These are phyloP conservation scores for Coregonus clupeaformis DNA, from an alignment of 2,113 vertebrate genomes.

Conservation along the genomic window DNA sequence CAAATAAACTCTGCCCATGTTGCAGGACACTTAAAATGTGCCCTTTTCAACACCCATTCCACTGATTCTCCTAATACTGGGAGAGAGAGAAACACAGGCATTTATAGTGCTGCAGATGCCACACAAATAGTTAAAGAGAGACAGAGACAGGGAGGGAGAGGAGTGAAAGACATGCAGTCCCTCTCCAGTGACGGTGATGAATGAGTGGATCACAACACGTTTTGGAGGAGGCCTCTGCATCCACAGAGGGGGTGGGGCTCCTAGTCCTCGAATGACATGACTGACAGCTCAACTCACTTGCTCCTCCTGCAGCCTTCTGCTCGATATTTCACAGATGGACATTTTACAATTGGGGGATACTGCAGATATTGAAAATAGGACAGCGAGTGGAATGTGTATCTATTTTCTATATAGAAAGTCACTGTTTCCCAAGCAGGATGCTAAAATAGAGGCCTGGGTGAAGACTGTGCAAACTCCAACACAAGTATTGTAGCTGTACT, in stretches of 20 bases:
- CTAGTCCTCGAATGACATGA: slow-evolving; percentile 61
- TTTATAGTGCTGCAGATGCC: slow-evolving; percentile 47
- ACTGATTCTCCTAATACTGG: slow-evolving; percentile 34
- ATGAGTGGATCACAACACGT: slow-evolving; percentile 67
- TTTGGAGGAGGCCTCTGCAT: slow-evolving; percentile 51
- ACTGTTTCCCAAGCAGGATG: not conserved
- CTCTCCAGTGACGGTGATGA: slow-evolving; percentile 65
- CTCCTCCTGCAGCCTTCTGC: slow-evolving; percentile 41
- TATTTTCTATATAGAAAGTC: not conserved
- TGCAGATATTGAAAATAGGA: not conserved
- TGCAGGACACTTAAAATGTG: slow-evolving; percentile 63
- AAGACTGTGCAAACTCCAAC: not conserved
- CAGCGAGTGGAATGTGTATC: not conserved
- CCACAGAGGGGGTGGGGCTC: slow-evolving; percentile 45
- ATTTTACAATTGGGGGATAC: slow-evolving; percentile 35
- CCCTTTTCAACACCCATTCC: slow-evolving; percentile 58
- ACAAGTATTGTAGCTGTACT: not conserved
- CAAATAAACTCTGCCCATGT: slow-evolving; percentile 64
- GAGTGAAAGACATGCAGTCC: slow-evolving; percentile 60
- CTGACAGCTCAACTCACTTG: slow-evolving; percentile 43
- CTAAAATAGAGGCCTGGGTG: not conserved
- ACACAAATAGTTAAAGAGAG: slow-evolving; percentile 62
- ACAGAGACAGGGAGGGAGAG: slow-evolving; percentile 16
- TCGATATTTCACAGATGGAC: slow-evolving; percentile 26
- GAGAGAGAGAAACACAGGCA: slow-evolving; percentile 40